Conservation (phyloP, 2,113 vertebrate genomes). For the Plestiodon gilberti region DNA sequence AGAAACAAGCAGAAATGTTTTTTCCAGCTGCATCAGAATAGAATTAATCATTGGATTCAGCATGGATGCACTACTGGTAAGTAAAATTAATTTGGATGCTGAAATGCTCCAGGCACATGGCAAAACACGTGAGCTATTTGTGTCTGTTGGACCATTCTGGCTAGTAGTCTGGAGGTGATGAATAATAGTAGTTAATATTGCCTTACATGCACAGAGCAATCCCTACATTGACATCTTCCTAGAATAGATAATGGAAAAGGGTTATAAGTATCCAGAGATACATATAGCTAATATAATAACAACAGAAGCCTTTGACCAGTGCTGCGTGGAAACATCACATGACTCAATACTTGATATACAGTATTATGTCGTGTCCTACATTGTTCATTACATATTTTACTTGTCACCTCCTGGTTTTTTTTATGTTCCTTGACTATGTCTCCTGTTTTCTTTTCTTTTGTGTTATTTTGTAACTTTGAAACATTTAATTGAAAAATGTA, state of each 20-base stretch:
- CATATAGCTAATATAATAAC: not conserved
- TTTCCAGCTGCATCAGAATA: not conserved
- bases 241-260: not conserved
- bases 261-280: not conserved
- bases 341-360: too few species aligned
- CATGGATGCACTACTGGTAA: not conserved
- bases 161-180: not conserved
- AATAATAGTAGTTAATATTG: not conserved
- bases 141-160: not conserved
- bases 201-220: not conserved
- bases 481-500: too few species aligned
- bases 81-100: not conserved
- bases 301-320: not conserved
- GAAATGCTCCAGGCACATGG: not conserved
- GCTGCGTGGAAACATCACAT: not conserved
- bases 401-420: too few species aligned
- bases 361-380: too few species aligned
- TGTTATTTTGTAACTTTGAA: too few species aligned
- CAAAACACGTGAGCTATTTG: not conserved
- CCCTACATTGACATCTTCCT: not conserved
- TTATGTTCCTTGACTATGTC: too few species aligned
- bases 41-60: not conserved
- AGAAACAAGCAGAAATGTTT: not conserved
- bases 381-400: too few species aligned
- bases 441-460: too few species aligned